Conservation (phyloP, 2,888 invertebrate genomes). For the Dicyrtoma fusca region DNA sequence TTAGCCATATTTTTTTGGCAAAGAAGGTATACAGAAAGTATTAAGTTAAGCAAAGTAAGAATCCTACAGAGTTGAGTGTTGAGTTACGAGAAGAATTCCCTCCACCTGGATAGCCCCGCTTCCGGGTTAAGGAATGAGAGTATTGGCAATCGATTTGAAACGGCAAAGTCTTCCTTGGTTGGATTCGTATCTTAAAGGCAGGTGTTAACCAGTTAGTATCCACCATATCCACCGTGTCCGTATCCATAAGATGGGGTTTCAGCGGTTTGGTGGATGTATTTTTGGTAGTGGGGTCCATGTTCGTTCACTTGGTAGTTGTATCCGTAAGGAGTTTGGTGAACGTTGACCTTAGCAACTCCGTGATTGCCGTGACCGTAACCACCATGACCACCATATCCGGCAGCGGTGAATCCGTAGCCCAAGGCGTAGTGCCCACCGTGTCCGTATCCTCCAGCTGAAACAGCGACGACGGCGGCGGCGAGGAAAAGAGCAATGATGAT, state of each 20-base stretch:
- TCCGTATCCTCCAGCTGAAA: conserved; percentile 25
- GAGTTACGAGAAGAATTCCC: too few species aligned
- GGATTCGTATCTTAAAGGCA: too few species aligned
- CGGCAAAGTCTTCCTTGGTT: too few species aligned
- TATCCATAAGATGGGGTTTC: conserved; percentile 31
- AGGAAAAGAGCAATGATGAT: conserved; percentile 35
- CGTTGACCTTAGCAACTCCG: conserved; percentile 49
- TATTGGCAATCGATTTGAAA: too few species aligned
- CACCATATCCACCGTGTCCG: conserved; percentile 18
- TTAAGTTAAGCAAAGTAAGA: too few species aligned
- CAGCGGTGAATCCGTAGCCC: conserved; percentile 36
- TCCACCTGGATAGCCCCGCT: too few species aligned
- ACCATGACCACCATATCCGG: conserved; percentile 17
- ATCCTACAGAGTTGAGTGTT: too few species aligned
- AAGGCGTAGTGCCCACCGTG: conserved; percentile 26
- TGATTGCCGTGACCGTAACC: conserved; percentile 42
- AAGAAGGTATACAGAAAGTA: too few species aligned
- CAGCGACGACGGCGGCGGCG: conserved; percentile 23
- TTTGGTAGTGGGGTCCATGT: conserved; percentile 50
- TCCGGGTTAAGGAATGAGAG: too few species aligned
- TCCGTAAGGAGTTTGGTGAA: conserved; percentile 46
- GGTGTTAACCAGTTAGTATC: conserved; percentile 2
- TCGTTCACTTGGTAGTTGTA: conserved; percentile 49
- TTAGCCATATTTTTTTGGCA: too few species aligned
- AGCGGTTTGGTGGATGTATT: conserved; percentile 50